These are phyloP conservation scores for Nomada lathburiana DNA, from an alignment of 2,888 invertebrate species.

Conservation along the genomic window DNA sequence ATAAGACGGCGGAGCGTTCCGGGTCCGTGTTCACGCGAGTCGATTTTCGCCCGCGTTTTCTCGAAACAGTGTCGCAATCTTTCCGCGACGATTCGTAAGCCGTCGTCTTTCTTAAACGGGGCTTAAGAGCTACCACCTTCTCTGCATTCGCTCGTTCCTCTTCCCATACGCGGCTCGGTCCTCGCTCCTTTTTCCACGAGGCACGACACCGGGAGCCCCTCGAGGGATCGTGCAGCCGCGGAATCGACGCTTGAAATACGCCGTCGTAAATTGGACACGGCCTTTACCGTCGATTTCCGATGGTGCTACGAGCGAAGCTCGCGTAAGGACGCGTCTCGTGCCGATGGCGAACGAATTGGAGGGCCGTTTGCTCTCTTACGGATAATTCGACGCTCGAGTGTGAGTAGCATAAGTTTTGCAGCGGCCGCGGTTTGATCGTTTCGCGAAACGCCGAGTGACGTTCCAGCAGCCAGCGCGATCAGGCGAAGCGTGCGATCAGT, in stretches of 20 bases:
- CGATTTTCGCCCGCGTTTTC: neutral
- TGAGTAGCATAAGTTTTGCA: no score
- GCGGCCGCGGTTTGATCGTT: neutral
- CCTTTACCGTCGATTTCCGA: slow-evolving; percentile 20
- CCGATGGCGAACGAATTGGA: neutral
- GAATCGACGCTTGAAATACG: slow-evolving; percentile 41
- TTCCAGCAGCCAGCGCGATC: neutral
- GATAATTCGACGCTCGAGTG: no score
- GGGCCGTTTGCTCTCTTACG: neutral
- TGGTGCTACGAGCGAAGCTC: neutral
- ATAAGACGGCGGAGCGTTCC: slow-evolving; percentile 35
- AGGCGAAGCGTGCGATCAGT: no score
- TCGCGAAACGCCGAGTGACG: neutral
- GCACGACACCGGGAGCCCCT: neutral
- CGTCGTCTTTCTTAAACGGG: neutral
- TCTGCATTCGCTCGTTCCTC: neutral
- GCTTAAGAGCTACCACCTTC: neutral
- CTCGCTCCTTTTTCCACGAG: slow-evolving; percentile 6
- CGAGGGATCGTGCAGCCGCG: slow-evolving; percentile 5
- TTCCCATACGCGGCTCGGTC: neutral
- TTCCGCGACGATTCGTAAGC: no score
- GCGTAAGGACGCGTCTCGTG: neutral
- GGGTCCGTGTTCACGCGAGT: slow-evolving; percentile 24
- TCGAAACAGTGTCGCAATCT: no score
- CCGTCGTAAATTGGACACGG: slow-evolving; percentile 48